These are phyloP conservation scores for Branchinecta lynchi DNA, from an alignment of 1,140 invertebrate species.

Conservation along the genomic window DNA sequence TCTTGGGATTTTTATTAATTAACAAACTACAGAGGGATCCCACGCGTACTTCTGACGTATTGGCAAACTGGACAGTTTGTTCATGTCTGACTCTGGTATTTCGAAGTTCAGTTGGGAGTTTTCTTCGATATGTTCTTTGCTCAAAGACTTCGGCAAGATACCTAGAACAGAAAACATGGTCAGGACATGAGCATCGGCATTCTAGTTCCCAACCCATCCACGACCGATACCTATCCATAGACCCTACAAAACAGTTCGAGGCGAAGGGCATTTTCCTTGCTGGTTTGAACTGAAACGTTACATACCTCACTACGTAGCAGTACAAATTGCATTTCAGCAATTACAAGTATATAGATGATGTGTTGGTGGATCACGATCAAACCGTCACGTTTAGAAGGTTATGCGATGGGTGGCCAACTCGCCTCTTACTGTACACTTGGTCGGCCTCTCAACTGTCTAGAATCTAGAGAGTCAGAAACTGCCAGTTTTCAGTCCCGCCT, in stretches of 20 bases:
- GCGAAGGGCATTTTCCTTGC: background rate
- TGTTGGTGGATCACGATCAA: too few relatives aligned
- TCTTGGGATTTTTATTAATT: background rate
- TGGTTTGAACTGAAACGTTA: background rate
- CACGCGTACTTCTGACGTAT: conserved; percentile 48
- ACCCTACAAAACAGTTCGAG: background rate
- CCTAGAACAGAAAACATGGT: conserved; percentile 32
- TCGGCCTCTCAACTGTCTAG: too few relatives aligned
- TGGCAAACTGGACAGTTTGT: conserved; percentile 37
- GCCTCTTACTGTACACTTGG: too few relatives aligned
- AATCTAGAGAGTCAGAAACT: too few relatives aligned
- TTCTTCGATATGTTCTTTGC: conserved; percentile 41
- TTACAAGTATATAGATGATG: too few relatives aligned
- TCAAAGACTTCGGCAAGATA: conserved; percentile 52
- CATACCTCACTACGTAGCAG: background rate
- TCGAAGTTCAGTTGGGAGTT: conserved; percentile 49
- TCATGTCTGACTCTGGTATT: conserved; percentile 41
- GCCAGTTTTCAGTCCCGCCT: too few relatives aligned
- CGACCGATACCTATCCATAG: too few relatives aligned
- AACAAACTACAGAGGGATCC: conserved; percentile 38
- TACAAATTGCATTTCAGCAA: background rate
- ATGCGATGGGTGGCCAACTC: too few relatives aligned
- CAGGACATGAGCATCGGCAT: background rate
- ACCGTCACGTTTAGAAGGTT: too few relatives aligned
- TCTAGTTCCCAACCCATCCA: too few relatives aligned